Conservation (phyloP, 2,113 vertebrate genomes). For the Thunnus maccoyii region DNA sequence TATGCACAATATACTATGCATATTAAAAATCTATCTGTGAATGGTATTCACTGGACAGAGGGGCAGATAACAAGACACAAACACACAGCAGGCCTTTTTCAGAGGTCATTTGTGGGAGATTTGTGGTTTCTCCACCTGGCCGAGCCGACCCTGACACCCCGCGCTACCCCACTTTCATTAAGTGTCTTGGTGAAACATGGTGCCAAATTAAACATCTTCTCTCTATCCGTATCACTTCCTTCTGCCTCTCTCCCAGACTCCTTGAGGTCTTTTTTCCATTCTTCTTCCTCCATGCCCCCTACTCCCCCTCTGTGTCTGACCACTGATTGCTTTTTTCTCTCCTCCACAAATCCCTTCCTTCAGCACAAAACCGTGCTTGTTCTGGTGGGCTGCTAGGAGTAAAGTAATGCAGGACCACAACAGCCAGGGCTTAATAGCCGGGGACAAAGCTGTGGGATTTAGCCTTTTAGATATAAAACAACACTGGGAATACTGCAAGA, state of each 20-base stretch:
- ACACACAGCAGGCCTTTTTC: conserved; percentile 1
- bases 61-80: neutral
- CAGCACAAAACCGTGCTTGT: conserved; percentile 49
- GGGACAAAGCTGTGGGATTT: conserved; percentile 28
- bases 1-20: neutral
- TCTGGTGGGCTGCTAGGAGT: conserved; percentile 34
- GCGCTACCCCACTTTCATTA: conserved; percentile 50
- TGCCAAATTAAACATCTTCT: conserved; percentile 70
- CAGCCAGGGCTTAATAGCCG: conserved; percentile 25
- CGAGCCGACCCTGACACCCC: conserved; percentile 20
- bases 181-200: conserved; percentile 53
- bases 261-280: conserved; percentile 16
- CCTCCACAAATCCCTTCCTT: conserved; percentile 49
- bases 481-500: conserved; percentile 4
- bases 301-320: conserved; percentile 10
- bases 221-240: conserved; percentile 60
- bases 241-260: conserved; percentile 31
- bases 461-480: conserved; percentile 7
- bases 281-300: neutral
- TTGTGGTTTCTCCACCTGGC: conserved; percentile 48
- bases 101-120: conserved; percentile 41
- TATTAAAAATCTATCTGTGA: neutral
- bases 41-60: neutral
- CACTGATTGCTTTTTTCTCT: conserved; percentile 66
- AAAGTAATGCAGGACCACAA: conserved; percentile 28